Percentiles rank a stretch among this genome's conserved stretches.
Evolutionary conservation across 1,140 invertebrate genomes (phyloP).

Genomic region (Phymastichus coffea): DNA sequence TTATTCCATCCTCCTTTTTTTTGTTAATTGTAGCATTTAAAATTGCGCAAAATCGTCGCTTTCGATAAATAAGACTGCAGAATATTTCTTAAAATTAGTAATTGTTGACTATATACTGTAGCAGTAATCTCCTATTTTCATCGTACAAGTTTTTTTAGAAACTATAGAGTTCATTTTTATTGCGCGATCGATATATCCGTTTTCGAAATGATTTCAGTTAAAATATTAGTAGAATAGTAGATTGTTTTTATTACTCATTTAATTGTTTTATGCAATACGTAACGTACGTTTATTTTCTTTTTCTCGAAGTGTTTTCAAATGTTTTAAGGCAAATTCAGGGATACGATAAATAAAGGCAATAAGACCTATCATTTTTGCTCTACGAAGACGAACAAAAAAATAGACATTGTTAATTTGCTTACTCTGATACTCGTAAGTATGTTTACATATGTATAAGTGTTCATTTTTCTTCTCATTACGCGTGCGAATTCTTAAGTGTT

Average conservation of each 20-base stretch:
- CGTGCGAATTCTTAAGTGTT: constrained; percentile 29
- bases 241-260: too few relatives aligned
- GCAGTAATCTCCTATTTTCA: constrained; percentile 37
- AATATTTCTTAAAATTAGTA: constrained; percentile 40
- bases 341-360: constrained; percentile 48
- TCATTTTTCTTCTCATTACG: constrained; percentile 25
- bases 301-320: constrained; percentile 20
- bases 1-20: too few relatives aligned
- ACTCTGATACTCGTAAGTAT: constrained; percentile 27
- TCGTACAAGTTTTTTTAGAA: too few relatives aligned
- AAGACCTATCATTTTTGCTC: constrained; percentile 47
- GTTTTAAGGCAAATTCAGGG: constrained; percentile 41
- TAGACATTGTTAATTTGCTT: constrained; percentile 40
- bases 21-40: too few relatives aligned
- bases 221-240: too few relatives aligned
- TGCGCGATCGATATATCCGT: too few relatives aligned
- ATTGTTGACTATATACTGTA: constrained; percentile 35
- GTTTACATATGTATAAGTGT: constrained; percentile 38
- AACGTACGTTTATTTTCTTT: constrained; percentile 4
- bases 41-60: too few relatives aligned
- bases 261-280: too few relatives aligned
- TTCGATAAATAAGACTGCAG: too few relatives aligned
- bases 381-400: constrained; percentile 40
- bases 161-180: too few relatives aligned
- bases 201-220: too few relatives aligned